Base-by-base conservation (phyloP, 2,888 invertebrate species). In the Ormyrus pomaceus region DNA sequence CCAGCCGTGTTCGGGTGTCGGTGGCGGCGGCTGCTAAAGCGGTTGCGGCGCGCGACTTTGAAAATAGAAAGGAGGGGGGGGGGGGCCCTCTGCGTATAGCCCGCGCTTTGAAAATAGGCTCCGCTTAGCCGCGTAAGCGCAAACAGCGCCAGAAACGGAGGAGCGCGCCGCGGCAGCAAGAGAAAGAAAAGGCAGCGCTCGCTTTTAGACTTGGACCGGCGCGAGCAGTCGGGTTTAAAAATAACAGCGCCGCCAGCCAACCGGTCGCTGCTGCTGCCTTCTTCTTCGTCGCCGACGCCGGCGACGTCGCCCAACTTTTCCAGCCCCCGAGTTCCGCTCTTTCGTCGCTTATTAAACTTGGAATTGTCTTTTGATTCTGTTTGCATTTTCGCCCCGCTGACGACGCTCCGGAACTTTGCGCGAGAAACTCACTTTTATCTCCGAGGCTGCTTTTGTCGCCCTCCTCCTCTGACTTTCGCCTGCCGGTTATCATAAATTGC, bases 191-290 rank as follows among this genome's bases (percentile, higher is more conserved):
- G 79, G 82, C 81, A 80, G 82, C 72, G 83, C 3, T 50, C 77
- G 84, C 80, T 34, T 34, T 34, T 34, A 34, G 34, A 34, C 34
- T 34, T 34, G 34, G 34, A 83, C 83, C 61, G 80, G 79, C 70
- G 80, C 79, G 80, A 77, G 72, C 58, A 66, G 65, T 88, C 87
- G 87, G 87, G 89, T 90, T 34, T 90, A 90, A 90, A 90, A 90
- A 90, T 90, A 90, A 89, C 89, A 88, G 89, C 87, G 86, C 86
- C 86, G 86, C 86, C 86, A 86, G 86, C 86, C 86, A 85, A 85
- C 87, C 87, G 87, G 86, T 87, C 86, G 83, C 84, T 83, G 83
- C 13, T 50, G 34, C 73, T 75, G 61, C 69, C 79, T 64, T 58
- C 51, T 75, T 56, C 81, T 62, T 3, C 69, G 9, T 6, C n/a